phyloP scores from a whole-genome alignment of 2,113 vertebrate species.

The Mixornis gularis region DNA sequence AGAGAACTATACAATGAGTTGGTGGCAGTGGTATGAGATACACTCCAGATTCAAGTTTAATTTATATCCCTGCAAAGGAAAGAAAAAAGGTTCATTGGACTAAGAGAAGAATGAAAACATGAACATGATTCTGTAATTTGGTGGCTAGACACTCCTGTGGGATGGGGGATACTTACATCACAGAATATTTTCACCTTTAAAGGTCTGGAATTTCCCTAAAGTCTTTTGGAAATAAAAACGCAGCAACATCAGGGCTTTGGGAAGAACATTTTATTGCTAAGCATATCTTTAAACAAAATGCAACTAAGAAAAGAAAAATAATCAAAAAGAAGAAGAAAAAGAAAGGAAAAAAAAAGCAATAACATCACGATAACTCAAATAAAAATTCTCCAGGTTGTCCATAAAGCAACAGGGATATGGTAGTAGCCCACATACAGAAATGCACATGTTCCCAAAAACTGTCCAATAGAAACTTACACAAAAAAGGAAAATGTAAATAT shows the following conservation, averaged over 20 bases:
- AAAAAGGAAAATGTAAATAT: constrained; percentile 71
- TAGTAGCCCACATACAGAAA: constrained; percentile 77
- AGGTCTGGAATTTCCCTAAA: neutral
- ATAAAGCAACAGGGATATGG: constrained; percentile 79
- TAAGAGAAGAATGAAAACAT: neutral
- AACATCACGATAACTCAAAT: constrained; percentile 81
- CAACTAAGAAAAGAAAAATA: constrained; percentile 76
- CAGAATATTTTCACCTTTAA: neutral
- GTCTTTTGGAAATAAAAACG: constrained; percentile 56
- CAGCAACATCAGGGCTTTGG: constrained; percentile 77
- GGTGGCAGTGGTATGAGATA: neutral
- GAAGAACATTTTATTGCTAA: constrained; percentile 98
- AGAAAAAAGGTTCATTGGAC: neutral
- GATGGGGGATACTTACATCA: neutral
- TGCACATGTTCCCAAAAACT: constrained; percentile 79
- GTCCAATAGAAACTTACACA: constrained; percentile 77
- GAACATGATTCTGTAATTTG: neutral
- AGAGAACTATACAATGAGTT: neutral
- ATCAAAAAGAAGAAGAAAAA: constrained; percentile 54
- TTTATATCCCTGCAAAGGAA: neutral
- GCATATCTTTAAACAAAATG: constrained; percentile 90
- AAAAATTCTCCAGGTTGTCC: constrained; percentile 74
- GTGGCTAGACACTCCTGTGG: neutral
- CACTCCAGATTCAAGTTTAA: neutral
- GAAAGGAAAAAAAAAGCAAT: constrained; percentile 69